Percentiles rank a stretch among this genome's conserved stretches.
phyloP scores from a whole-genome alignment of 2,888 invertebrate genomes.

The Diadegma fenestrale region DNA sequence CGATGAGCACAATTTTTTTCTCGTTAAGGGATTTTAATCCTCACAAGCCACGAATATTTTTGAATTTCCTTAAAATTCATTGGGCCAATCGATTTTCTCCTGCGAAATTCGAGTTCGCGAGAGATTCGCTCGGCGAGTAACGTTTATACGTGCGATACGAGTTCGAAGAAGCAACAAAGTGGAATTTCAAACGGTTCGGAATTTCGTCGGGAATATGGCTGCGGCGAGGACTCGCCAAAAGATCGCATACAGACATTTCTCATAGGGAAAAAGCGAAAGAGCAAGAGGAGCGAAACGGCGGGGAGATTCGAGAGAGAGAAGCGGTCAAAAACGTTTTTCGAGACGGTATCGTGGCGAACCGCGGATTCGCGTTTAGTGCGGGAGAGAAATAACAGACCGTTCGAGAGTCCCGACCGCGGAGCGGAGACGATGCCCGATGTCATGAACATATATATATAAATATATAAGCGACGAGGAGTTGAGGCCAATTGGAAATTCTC shows the following conservation, averaged over 20 bases:
- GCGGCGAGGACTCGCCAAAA: conserved; percentile 44
- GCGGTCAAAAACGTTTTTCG: conserved; percentile 37
- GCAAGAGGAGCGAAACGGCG: neutral
- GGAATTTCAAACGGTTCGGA: conserved; percentile 47
- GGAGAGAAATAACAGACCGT: conserved; percentile 46
- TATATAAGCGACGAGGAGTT: conserved; percentile 14
- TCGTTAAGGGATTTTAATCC: too few species aligned
- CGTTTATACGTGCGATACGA: neutral
- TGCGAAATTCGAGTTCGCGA: neutral
- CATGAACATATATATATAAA: neutral
- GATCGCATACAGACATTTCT: conserved; percentile 18
- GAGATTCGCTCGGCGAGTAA: conserved; percentile 11
- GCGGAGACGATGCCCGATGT: conserved; percentile 19
- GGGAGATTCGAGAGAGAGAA: neutral
- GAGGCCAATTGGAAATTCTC: conserved; percentile 70
- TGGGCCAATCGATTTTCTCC: neutral
- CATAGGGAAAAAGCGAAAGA: conserved; percentile 4
- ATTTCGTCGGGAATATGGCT: conserved; percentile 37
- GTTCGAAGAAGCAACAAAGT: conserved; percentile 17
- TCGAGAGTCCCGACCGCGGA: conserved; percentile 15
- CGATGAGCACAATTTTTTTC: neutral
- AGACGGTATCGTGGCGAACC: conserved; percentile 43
- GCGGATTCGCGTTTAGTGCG: conserved; percentile 25
- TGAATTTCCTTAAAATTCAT: neutral
- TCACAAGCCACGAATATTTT: neutral